A percentile compares a stretch with the other conserved stretches of the same genome.
These are phyloP conservation scores for Pholis gunnellus DNA, from an alignment of 2,113 vertebrate genomes.

Conservation along the genomic window DNA sequence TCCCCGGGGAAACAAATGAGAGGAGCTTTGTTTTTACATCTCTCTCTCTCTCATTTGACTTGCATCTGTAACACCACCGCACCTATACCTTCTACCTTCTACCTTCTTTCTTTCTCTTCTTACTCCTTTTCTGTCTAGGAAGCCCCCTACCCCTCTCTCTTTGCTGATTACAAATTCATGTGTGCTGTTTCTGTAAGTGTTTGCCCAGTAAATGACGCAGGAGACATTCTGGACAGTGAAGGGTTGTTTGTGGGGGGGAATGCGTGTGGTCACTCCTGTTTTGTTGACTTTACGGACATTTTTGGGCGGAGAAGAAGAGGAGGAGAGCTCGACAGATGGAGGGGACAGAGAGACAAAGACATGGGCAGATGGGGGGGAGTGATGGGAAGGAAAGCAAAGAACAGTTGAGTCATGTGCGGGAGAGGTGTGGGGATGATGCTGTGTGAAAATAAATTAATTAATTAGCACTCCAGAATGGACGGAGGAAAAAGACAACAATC, in stretches of 20 bases:
- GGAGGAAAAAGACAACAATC: conserved; percentile 22
- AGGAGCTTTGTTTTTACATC: conserved; percentile 26
- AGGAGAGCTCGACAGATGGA: conserved; percentile 66
- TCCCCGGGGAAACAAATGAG: not conserved
- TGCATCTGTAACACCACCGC: conserved; percentile 17
- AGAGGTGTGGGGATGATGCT: conserved; percentile 60
- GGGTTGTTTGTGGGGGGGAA: not conserved
- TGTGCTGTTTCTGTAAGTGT: conserved; percentile 50
- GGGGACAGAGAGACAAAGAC: conserved; percentile 61
- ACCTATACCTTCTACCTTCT: not conserved
- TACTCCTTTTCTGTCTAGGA: conserved; percentile 6
- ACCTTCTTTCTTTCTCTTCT: conserved; percentile 11
- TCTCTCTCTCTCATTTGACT: conserved; percentile 27
- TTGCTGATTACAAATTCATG: conserved; percentile 50
- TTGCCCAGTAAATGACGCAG: conserved; percentile 50
- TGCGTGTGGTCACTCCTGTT: conserved; percentile 57
- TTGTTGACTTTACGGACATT: conserved; percentile 63
- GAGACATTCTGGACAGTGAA: conserved; percentile 56
- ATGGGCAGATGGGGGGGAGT: conserved; percentile 64
- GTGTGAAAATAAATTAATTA: conserved; percentile 49
- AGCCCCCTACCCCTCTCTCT: not conserved
- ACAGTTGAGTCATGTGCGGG: conserved; percentile 66
- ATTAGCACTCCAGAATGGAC: conserved; percentile 50
- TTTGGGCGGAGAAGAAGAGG: conserved; percentile 31
- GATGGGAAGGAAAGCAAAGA: conserved; percentile 60